phyloP scores from a whole-genome alignment of 2,888 invertebrate species.

The Schizaphis graminum region DNA sequence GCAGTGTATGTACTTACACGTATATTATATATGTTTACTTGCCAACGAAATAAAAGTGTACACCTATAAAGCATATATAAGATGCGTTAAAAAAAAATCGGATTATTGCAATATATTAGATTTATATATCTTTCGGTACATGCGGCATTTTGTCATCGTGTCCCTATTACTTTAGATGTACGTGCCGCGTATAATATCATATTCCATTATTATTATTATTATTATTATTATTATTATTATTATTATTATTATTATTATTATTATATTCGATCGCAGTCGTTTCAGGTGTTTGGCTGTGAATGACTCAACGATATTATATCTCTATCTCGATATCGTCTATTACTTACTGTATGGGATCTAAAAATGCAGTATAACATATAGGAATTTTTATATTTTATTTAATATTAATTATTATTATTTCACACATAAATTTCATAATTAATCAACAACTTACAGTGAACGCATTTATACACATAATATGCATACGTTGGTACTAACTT shows the following conservation, averaged over 20 bases:
- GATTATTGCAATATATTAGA: constrained; percentile 13
- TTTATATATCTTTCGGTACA: neutral
- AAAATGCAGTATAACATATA: neutral
- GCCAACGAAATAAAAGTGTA: neutral
- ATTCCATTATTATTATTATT: neutral
- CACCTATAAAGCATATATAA: neutral
- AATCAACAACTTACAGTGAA: neutral
- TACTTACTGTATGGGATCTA: neutral
- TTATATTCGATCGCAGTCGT: neutral
- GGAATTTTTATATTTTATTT: neutral
- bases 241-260: neutral
- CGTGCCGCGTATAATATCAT: neutral
- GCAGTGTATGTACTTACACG: neutral
- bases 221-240: no score
- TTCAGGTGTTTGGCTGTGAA: neutral
- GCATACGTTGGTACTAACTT: neutral
- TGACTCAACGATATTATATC: neutral
- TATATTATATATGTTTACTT: neutral
- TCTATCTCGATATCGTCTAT: neutral
- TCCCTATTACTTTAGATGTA: neutral
- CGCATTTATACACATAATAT: neutral
- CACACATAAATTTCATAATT: neutral
- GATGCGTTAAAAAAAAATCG: constrained; percentile 3
- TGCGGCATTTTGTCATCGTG: neutral
- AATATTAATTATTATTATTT: no score